A percentile compares a stretch with the other conserved stretches of the same genome.
These are phyloP conservation scores for Iselma pallidipennis DNA, from an alignment of 2,888 invertebrate species.

Conservation along the genomic window DNA sequence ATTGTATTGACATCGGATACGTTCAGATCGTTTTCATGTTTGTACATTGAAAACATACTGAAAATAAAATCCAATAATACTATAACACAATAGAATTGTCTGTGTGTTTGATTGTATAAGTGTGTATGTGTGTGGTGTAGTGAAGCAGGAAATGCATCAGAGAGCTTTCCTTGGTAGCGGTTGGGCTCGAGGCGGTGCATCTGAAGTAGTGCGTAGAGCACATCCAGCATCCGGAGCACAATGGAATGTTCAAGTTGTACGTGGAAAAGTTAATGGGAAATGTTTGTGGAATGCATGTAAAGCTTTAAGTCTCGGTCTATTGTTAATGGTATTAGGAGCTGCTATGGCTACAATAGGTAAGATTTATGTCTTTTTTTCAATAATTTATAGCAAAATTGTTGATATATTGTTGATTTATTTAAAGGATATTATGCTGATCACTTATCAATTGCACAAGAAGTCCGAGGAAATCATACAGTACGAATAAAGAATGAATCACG, in stretches of 20 bases:
- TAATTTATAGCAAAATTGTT: neutral
- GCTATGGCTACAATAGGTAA: slow-evolving; percentile 92
- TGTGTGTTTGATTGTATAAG: too few relatives aligned
- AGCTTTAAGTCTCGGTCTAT: slow-evolving; percentile 83
- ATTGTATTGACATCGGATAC: neutral
- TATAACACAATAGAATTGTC: neutral
- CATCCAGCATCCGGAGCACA: slow-evolving; percentile 81
- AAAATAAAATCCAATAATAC: neutral
- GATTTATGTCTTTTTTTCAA: neutral
- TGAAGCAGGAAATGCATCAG: slow-evolving; percentile 41
- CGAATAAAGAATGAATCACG: slow-evolving; percentile 80
- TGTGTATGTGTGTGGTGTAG: slow-evolving; percentile 18
- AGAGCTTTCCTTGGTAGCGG: slow-evolving; percentile 54
- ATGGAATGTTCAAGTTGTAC: slow-evolving; percentile 84
- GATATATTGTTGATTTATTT: slow-evolving; percentile 19
- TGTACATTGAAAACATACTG: neutral
- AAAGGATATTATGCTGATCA: slow-evolving; percentile 84
- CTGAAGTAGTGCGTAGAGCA: slow-evolving; percentile 62
- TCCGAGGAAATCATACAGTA: slow-evolving; percentile 77
- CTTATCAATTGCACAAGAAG: slow-evolving; percentile 75
- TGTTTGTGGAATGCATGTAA: slow-evolving; percentile 95
- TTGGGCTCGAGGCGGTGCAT: slow-evolving; percentile 54
- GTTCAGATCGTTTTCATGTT: neutral
- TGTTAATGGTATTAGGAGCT: slow-evolving; percentile 85
- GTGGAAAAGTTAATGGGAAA: slow-evolving; percentile 84